Evolutionary conservation across 37 sponge, comb jelly and placozoan genomes (phyloP).

Genomic region (Ephydatia muelleri): DNA sequence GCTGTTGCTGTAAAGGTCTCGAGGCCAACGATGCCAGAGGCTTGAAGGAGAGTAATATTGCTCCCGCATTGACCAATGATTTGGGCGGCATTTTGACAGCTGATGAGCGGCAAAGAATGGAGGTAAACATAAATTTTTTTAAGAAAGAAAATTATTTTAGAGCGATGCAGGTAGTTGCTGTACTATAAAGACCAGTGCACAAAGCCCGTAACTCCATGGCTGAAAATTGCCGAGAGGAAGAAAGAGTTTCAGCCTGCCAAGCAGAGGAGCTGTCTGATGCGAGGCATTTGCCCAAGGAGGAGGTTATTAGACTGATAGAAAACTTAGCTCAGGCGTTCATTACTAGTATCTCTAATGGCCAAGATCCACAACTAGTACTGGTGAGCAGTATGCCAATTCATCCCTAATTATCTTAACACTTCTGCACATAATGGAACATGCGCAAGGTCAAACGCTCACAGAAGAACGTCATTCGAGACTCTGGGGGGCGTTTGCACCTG

Average conservation of each 20-base stretch:
- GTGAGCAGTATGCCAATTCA: conserved; percentile 24
- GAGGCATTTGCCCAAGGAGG: conserved; percentile 19
- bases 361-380: conserved; percentile 52
- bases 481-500: conserved; percentile 45
- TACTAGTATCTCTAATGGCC: conserved; percentile 42
- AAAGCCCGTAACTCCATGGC: no score
- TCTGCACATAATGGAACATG: background rate
- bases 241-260: background rate
- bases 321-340: conserved; percentile 37
- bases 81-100: background rate
- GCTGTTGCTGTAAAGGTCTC: background rate
- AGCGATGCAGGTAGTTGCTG: background rate
- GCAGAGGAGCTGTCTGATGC: conserved; percentile 66
- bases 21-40: background rate
- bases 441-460: conserved; percentile 43
- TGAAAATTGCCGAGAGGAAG: background rate
- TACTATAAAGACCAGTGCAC: no score
- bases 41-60: background rate
- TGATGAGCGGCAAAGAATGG: background rate
- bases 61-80: background rate
- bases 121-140: no score
- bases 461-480: conserved; percentile 75
- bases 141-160: background rate
- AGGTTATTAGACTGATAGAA: conserved; percentile 46
- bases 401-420: background rate